Percentiles rank a stretch among this genome's conserved stretches.
phyloP scores from a whole-genome alignment of 1,140 invertebrate genomes.

The Homalodisca vitripennis region DNA sequence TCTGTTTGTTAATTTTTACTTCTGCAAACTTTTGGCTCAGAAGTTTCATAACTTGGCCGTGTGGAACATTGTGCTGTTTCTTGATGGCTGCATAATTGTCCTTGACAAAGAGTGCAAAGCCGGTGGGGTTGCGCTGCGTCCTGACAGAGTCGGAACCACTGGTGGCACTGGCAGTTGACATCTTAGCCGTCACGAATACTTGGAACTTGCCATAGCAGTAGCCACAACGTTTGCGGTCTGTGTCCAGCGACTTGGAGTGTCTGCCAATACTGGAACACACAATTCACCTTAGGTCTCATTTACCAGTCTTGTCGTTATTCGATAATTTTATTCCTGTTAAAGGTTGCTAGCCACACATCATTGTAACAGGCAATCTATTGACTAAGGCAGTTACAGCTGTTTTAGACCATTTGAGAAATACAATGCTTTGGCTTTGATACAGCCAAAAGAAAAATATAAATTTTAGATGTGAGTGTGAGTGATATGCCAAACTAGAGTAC shows the following conservation, averaged over 20 bases:
- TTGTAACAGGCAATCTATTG: too few species aligned
- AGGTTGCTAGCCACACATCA: too few species aligned
- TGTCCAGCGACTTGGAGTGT: constrained; percentile 85
- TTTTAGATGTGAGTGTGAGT: too few species aligned
- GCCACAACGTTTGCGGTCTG: constrained; percentile 75
- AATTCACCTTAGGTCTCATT: too few species aligned
- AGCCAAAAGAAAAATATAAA: too few species aligned
- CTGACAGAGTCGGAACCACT: constrained; percentile 37
- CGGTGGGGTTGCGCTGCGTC: constrained; percentile 53
- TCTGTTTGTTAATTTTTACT: constrained; percentile 29
- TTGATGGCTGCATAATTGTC: constrained; percentile 77
- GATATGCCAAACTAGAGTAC: too few species aligned
- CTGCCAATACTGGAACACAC: constrained; percentile 67
- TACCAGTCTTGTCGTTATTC: too few species aligned
- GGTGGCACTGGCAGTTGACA: constrained; percentile 48
- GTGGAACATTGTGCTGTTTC: constrained; percentile 56
- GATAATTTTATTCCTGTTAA: too few species aligned
- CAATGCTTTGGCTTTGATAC: too few species aligned
- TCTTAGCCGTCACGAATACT: constrained; percentile 69
- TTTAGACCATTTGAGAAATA: too few species aligned
- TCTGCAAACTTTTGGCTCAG: constrained; percentile 72
- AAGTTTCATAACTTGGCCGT: constrained; percentile 80
- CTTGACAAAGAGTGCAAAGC: constrained; percentile 85
- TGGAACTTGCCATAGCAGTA: constrained; percentile 77
- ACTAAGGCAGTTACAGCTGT: too few species aligned